These are phyloP conservation scores for Ibidorhyncha struthersii DNA, from an alignment of 2,113 vertebrate genomes.

Conservation along the genomic window DNA sequence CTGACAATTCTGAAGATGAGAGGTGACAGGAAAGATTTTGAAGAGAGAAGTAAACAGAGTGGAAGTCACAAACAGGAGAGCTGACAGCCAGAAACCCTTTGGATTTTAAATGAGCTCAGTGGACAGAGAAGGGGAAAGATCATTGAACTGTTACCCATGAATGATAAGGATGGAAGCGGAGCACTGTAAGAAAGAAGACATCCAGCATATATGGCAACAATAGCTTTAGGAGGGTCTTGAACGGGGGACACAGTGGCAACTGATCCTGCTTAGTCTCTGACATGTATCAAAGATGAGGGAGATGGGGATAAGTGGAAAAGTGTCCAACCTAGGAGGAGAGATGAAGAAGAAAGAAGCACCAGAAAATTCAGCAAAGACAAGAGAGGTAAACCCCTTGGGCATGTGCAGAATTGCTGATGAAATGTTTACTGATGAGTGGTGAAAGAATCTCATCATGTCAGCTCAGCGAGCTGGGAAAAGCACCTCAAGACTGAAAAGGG, in stretches of 20 bases:
- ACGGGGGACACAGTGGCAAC: not conserved
- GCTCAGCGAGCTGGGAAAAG: slow-evolving; percentile 8
- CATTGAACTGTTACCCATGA: slow-evolving; percentile 73
- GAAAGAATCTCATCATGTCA: slow-evolving; percentile 15
- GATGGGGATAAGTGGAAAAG: not conserved
- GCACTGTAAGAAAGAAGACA: slow-evolving; percentile 15
- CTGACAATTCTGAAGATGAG: slow-evolving; percentile 57
- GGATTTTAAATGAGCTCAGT: slow-evolving; percentile 73
- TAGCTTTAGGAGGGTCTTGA: slow-evolving; percentile 25
- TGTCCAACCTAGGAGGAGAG: not conserved
- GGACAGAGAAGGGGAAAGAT: slow-evolving; percentile 73
- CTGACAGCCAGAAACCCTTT: slow-evolving; percentile 72
- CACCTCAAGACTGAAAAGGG: slow-evolving; percentile 29
- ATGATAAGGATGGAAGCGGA: slow-evolving; percentile 63
- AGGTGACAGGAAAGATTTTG: slow-evolving; percentile 59
- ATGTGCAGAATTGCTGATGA: slow-evolving; percentile 45
- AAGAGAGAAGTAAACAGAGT: slow-evolving; percentile 47
- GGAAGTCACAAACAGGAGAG: slow-evolving; percentile 62
- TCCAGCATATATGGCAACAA: slow-evolving; percentile 31
- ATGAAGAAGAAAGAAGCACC: not conserved
- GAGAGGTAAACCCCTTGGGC: not conserved
- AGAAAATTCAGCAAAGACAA: slow-evolving; percentile 14
- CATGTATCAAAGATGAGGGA: slow-evolving; percentile 9
- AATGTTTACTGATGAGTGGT: slow-evolving; percentile 27
- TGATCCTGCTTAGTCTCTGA: slow-evolving; percentile 24